Base-by-base conservation (phyloP, 1,140 invertebrate genomes). In the Macrocentrus cingulum region DNA sequence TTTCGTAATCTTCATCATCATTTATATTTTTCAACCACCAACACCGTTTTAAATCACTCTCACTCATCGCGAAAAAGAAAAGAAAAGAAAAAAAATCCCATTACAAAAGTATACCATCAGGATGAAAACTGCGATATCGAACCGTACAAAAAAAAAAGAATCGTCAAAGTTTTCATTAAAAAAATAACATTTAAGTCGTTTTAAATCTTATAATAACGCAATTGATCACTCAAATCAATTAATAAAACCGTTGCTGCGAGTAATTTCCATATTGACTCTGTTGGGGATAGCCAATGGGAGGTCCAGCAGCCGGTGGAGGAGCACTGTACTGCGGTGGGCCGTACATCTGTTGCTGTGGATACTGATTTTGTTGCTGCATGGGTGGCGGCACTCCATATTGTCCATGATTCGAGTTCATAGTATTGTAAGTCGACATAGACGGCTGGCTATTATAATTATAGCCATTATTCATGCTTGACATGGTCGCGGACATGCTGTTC, bases 251-350 rank as follows among this genome's bases (percentile, higher is more conserved):
- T 7, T 54, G 75, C 42, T 74, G 71, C 13, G 66, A 50, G 29
- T 75, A 80, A 63, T 70, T 74, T 13, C 68, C 69, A 34, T 76
- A 79, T 15, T 72, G 70, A 20, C 18, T 58, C 56, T 74, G 70
- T 39, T 64, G 62, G 13, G 71, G 58, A 57, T 78, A 79, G 0
- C 56, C 65, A 5, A 70, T 64, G 0, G 65, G 54, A 48, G 59
- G 66, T 46, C 53, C 60, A 3, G 52, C 6, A 7, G 37, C 37
- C 16, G 57, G 45, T 25, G 63, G 37, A 16, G 51, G 53, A 15
- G 55, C 59, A 18, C 39, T 52, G 16, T 69, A 70, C 20, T 61
- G 59, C 13, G 34, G 48, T 7, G 50, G 39, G 1, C 50, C 51
- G 15, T 62, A 58, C 11, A 50, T 34, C 19, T 63, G 58, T 41